Base-by-base conservation (phyloP, 1,140 invertebrate species). In the Phymorhynchus buccinoides region DNA sequence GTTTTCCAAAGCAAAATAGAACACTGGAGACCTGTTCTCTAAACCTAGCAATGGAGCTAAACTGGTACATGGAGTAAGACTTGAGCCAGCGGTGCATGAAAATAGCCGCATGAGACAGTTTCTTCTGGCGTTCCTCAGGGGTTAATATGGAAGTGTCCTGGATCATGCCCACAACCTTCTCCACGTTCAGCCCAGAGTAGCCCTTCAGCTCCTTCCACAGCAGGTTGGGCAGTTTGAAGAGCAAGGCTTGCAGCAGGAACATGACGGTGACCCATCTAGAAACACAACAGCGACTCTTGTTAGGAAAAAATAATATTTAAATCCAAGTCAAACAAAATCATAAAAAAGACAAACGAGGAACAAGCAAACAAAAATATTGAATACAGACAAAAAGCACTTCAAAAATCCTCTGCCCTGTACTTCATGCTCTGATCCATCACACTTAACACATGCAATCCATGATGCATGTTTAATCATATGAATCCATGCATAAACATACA, bases 211-310 rank as follows among this genome's bases (percentile, higher is more conserved):
- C 88, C 39, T 89, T 87, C 92, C 92, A 94, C 12, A 94, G 42
- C 66, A 91, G 85, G 66, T 90, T 89, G 14, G 93, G 93, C 37
- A 94, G 86, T 39, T 93, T 89, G 88, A 94, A 94, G 66, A 93
- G 89, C 35, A 92, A 87, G 4, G 93, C 93, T 88, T 93, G 92
- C 18, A 94, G 85, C 2, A 94, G 86, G n/a, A 94, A 88, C 73
- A 94, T 91, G 48, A 94, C 92, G 1, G 94, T 94, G 30, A 94
- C 94, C 94, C 94, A 94, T 88, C 94, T 94, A 89, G 6, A n/a
- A n/a, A n/a, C n/a, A n/a, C 44, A 48, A 18, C 44, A 48, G 44
- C 44, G 18, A 18, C 44, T n/a, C n/a, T n/a, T n/a, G n/a, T n/a
- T n/a, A n/a, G n/a, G n/a, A n/a, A n/a, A n/a, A 48, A 48, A 48